These are phyloP conservation scores for Nycticryphes semicollaris DNA, from an alignment of 2,113 vertebrate genomes.

Conservation along the genomic window DNA sequence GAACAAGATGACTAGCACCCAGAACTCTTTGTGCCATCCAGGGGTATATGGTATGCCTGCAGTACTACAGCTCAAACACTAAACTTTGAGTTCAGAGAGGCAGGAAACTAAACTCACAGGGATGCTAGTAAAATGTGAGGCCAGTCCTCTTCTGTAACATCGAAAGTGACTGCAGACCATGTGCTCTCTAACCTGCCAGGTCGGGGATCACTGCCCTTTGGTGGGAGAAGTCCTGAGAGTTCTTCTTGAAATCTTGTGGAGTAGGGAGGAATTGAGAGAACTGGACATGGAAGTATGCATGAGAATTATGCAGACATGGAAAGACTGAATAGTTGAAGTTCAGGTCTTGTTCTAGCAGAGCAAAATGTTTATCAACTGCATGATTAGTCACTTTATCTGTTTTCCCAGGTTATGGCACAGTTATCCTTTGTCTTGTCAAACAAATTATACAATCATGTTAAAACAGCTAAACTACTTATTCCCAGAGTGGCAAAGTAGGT, in stretches of 20 bases:
- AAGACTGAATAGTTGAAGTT: neutral
- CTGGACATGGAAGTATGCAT: neutral
- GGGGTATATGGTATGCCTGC: neutral
- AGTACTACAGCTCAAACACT: neutral
- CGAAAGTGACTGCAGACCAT: neutral
- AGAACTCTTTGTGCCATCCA: neutral
- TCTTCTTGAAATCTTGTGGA: neutral
- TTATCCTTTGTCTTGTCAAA: slow-evolving; percentile 1
- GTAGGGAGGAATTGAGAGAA: neutral
- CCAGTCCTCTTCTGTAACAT: neutral
- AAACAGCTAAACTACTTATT: neutral
- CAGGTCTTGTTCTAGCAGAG: neutral
- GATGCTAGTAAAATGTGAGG: neutral
- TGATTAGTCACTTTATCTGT: neutral
- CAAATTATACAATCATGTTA: neutral
- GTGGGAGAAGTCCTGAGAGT: neutral
- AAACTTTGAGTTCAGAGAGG: neutral
- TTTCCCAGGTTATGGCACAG: neutral
- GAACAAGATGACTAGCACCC: neutral
- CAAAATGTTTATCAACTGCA: neutral
- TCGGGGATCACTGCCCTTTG: neutral
- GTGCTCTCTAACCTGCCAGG: neutral
- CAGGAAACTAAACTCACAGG: neutral
- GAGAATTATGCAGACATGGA: neutral
- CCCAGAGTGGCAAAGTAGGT: neutral